These are phyloP conservation scores for Lydus trimaculatus DNA, from an alignment of 2,888 invertebrate species.

Conservation along the genomic window DNA sequence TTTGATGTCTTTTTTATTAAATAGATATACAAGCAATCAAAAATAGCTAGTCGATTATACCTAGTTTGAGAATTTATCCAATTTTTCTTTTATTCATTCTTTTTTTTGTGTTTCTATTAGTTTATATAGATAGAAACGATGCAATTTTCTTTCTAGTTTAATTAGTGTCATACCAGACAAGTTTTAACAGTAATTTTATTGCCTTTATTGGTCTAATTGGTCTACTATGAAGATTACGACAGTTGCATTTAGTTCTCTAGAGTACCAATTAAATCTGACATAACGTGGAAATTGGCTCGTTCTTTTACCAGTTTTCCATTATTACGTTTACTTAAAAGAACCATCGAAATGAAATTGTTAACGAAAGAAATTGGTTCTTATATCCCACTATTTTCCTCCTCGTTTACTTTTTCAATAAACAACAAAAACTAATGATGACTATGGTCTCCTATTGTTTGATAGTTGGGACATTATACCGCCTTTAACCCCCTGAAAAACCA, in stretches of 20 bases:
- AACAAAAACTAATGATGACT: background rate
- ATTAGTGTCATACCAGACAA: background rate
- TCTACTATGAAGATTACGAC: background rate
- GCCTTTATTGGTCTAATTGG: constrained; percentile 8
- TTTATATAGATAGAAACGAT: background rate
- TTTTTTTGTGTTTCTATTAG: background rate
- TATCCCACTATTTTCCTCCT: too few species aligned
- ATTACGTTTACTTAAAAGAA: background rate
- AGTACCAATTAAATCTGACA: constrained; percentile 3
- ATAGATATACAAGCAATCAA: background rate
- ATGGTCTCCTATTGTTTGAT: background rate
- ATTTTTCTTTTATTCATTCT: background rate
- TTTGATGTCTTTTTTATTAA: background rate
- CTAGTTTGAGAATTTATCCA: background rate
- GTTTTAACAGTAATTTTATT: constrained; percentile 8
- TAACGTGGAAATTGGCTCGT: constrained; percentile 7
- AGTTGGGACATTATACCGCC: background rate
- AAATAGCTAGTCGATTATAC: background rate
- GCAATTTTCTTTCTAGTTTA: background rate
- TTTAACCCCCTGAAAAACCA: background rate
- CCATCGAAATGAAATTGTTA: background rate
- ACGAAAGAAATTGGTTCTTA: background rate
- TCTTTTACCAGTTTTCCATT: background rate
- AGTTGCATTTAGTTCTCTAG: background rate
- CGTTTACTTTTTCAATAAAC: too few species aligned